A percentile compares a stretch with the other conserved stretches of the same genome.
phyloP scores from a whole-genome alignment of 2,113 vertebrate species.

The Pyrgilauda ruficollis region DNA sequence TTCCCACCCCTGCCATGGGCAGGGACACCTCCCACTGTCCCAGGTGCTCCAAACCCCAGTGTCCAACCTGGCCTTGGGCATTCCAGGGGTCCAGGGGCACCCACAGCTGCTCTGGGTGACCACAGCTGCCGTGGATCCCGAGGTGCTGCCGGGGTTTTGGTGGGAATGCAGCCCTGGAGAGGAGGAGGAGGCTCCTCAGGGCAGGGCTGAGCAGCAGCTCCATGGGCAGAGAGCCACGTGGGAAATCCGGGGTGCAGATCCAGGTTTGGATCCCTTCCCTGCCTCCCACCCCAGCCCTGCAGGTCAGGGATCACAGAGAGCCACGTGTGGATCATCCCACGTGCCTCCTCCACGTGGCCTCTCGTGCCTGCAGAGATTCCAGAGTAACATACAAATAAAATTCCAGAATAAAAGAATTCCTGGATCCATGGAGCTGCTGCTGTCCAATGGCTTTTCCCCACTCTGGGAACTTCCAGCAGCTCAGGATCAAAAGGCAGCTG shows the following conservation, averaged over 20 bases:
- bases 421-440: not conserved
- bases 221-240: rapidly evolving
- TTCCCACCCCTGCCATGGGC: too few relatives aligned
- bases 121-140: not conserved
- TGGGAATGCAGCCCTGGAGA: not conserved
- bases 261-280: not conserved
- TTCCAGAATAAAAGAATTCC: rapidly evolving
- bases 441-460: rapidly evolving
- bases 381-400: not conserved
- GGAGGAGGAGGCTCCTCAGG: not conserved
- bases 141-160: not conserved
- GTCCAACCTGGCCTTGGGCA: not conserved
- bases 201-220: not conserved
- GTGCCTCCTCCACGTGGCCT: too few relatives aligned
- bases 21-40: not conserved
- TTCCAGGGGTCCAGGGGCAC: too few relatives aligned
- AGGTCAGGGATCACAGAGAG: not conserved
- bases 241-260: not conserved
- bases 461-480: not conserved
- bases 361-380: rapidly evolving
- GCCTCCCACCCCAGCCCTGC: not conserved
- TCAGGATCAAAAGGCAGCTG: not conserved
- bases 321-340: rapidly evolving
- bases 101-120: not conserved
- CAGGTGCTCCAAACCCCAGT: not conserved